Base-by-base conservation (phyloP, 2,888 invertebrate genomes). In the Scaptomyza flava region DNA sequence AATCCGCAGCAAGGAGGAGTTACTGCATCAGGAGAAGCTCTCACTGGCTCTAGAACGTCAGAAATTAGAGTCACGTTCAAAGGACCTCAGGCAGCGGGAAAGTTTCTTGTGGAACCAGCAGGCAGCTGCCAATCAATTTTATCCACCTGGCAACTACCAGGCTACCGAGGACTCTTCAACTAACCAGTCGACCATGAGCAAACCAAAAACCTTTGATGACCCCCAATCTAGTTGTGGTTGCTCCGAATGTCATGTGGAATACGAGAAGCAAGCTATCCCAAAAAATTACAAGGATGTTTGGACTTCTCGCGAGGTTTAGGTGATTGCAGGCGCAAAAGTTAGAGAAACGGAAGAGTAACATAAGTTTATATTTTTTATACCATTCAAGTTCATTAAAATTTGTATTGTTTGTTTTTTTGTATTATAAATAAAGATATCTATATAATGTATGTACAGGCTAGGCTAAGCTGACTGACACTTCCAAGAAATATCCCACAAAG, bases 11-110 rank as follows among this genome's bases (percentile, higher is more conserved):
- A 79, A 69, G 8, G 46, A 62, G 17, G 5, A 53, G 30, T 31
- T 56, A 11, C 45, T 70, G 8, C 50, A 27, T 0, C 43, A 36
- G 6, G 42, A 68, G 7, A 58, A 71, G 2, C 42, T 23, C 1
- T 34, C 43, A 0, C 11, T 70, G 0, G 17, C 8, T 2, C 23
- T 36, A 7, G 67, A 56, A 12, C 42, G 42, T 0, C 41, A 54
- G 5, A 51, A 51, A n/a, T 33, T 81, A 5, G 46, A 50, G 1
- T 11, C 17, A 0, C 46, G 42, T 8, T n/a, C 43, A 6, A 45
- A 50, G 17, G 46, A 67, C 4, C 33, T 76, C 3, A 54, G 33
- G 41, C 43, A 41, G 0, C 61, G 48, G 1, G 72, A 77, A 36
- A n/a, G 47, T 0, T 3, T 34, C 1, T 34, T 70, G 1, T 50